These are phyloP conservation scores for Enteromius afrohamiltoni DNA, from an alignment of 2,797 vertebrate species.

Conservation along the genomic window DNA sequence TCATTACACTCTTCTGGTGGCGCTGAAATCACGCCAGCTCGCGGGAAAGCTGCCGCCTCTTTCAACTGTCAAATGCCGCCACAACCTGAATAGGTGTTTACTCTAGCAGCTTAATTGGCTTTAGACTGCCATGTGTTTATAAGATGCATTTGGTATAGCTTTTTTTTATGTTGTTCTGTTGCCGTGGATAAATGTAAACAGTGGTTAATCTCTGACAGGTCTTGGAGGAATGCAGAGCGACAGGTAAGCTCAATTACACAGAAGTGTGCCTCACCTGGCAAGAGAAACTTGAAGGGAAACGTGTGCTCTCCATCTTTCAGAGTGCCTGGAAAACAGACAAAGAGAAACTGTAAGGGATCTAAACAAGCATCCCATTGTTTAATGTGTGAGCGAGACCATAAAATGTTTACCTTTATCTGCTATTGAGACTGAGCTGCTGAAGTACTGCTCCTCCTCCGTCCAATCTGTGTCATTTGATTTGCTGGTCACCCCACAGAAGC, in stretches of 20 bases:
- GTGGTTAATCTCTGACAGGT: constrained; percentile 56
- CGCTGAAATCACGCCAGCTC: neutral
- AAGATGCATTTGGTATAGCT: neutral
- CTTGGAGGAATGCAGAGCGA: constrained; percentile 38
- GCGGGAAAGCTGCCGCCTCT: neutral
- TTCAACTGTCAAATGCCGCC: neutral
- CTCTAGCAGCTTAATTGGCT: neutral
- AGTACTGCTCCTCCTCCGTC: constrained; percentile 89
- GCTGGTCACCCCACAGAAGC: constrained; percentile 88
- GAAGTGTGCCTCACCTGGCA: constrained; percentile 83
- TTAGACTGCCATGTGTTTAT: neutral
- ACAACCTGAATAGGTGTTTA: neutral
- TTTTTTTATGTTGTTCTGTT: neutral
- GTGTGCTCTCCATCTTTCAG: constrained; percentile 88
- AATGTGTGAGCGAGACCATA: neutral
- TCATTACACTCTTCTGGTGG: neutral
- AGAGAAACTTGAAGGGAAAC: constrained; percentile 94
- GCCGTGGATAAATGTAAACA: constrained; percentile 44
- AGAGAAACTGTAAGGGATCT: constrained; percentile 50
- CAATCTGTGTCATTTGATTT: constrained; percentile 85
- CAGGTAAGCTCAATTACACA: constrained; percentile 40
- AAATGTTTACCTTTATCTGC: constrained; percentile 89
- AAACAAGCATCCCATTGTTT: constrained; percentile 47
- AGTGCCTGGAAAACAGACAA: constrained; percentile 80
- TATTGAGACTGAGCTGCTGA: constrained; percentile 87